These are phyloP conservation scores for Petrolisthes cinctipes DNA, from an alignment of 2,888 invertebrate species.

Conservation along the genomic window DNA sequence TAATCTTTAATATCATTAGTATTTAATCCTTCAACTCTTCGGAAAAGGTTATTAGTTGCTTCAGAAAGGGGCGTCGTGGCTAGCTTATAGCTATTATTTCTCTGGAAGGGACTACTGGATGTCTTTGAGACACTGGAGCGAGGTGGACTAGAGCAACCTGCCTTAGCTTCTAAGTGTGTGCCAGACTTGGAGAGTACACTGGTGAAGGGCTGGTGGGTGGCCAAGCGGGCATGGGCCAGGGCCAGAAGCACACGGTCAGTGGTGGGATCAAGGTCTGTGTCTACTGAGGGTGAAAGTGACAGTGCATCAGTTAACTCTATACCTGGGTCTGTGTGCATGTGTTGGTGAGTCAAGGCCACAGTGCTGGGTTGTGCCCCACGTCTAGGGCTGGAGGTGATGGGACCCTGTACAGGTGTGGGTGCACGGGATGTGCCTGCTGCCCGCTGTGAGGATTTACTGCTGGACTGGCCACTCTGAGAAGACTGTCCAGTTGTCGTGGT, in stretches of 20 bases:
- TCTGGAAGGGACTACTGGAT: slow-evolving; percentile 52
- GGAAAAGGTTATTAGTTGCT: slow-evolving; percentile 48
- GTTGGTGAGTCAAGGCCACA: slow-evolving; percentile 58
- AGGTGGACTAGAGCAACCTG: slow-evolving; percentile 11
- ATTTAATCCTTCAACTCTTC: slow-evolving; percentile 25
- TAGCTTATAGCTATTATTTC: slow-evolving; percentile 64
- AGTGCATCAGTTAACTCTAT: slow-evolving; percentile 50
- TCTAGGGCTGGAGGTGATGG: slow-evolving; percentile 58
- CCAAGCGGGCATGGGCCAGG: slow-evolving; percentile 63
- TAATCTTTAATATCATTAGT: slow-evolving; percentile 15
- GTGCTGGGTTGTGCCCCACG: slow-evolving; percentile 58
- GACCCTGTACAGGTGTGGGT: slow-evolving; percentile 64
- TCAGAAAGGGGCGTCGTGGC: slow-evolving; percentile 61
- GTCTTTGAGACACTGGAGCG: not conserved
- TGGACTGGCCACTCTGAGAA: slow-evolving; percentile 38
- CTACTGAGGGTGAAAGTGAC: slow-evolving; percentile 44
- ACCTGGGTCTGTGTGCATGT: slow-evolving; percentile 63
- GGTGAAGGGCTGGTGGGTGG: slow-evolving; percentile 47
- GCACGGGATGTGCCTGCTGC: slow-evolving; percentile 60
- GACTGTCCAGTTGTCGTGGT: slow-evolving; percentile 30
- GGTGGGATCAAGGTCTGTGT: slow-evolving; percentile 53
- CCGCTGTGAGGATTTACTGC: slow-evolving; percentile 40
- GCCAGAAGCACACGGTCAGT: slow-evolving; percentile 64
- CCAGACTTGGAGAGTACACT: slow-evolving; percentile 15
- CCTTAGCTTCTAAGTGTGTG: not conserved